Evolutionary conservation across 1,140 invertebrate genomes (phyloP), one percentile per base, ranked within the genome.

Genomic region (Portunus trituberculatus): DNA sequence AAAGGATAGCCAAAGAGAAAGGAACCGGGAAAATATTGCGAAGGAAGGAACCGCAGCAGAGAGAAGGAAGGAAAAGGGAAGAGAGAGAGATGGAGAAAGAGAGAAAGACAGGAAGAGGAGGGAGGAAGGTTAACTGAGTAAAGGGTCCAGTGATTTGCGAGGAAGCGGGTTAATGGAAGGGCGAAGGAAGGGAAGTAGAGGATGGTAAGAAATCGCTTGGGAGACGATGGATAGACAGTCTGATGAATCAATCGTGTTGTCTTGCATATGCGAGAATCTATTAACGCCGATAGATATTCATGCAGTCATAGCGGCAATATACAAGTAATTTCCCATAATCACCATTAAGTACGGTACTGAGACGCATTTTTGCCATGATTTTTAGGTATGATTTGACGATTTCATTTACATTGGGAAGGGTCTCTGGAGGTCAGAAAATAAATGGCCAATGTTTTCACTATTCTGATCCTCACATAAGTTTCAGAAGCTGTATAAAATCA

Each of bases 91-190:
- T n/a, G n/a, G 67, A 59, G 67, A 76, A n/a, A n/a, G 67, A n/a
- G 67, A 25, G 67, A 76, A 76, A 76, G 67, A 76, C 67, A 76
- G 67, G 67, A 76, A 76, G 67, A 76, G 67, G n/a, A 76, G 25
- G 20, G 67, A 76, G 67, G 67, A 25, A n/a, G 67, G 20, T 76
- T n/a, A 76, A 7, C n/a, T 12, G n/a, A n/a, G 67, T 76, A 76
- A 76, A n/a, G 67, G 67, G 67, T 76, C 67, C 67, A n/a, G 67
- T 76, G 67, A 76, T 76, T 76, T 76, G 67, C 67, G 67, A 76
- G 67, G 67, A 76, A 76, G 67, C 67, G 67, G n/a, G 67, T 76
- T 76, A 76, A 76, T 76, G 67, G 67, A 76, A 76, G 67, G 67
- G 67, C 16, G 67, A 76, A 76, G 67, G 20, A 76, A 76, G 67